These are phyloP conservation scores for Epistrophe grossulariae DNA, from an alignment of 2,888 invertebrate species.

Conservation along the genomic window DNA sequence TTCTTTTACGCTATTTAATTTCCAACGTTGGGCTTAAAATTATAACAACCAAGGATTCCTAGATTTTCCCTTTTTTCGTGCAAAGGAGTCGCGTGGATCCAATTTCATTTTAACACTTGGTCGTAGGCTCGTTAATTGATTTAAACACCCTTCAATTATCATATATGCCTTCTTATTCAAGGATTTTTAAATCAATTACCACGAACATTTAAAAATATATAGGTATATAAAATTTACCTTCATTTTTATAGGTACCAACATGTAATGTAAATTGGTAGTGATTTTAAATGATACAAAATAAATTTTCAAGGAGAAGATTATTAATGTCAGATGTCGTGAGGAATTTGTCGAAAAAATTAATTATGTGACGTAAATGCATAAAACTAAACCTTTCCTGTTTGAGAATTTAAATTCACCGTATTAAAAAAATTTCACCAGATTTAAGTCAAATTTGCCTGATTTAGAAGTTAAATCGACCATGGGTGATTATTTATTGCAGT, in stretches of 20 bases:
- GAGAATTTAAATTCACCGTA: too few relatives aligned
- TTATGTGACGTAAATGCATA: too few relatives aligned
- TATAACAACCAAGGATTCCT: not conserved
- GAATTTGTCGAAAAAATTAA: too few relatives aligned
- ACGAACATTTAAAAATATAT: not conserved
- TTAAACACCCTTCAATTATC: slow-evolving; percentile 16
- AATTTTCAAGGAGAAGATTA: not conserved
- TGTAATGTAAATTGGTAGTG: not conserved
- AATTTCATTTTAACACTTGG: slow-evolving; percentile 8
- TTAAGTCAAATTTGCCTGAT: too few relatives aligned
- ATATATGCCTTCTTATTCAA: not conserved
- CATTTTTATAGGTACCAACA: not conserved
- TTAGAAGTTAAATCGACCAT: too few relatives aligned
- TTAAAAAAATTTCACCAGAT: too few relatives aligned
- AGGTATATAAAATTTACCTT: too few relatives aligned
- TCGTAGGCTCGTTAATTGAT: slow-evolving; percentile 4
- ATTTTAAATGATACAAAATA: not conserved
- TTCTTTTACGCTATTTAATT: not conserved
- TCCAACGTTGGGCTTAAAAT: not conserved
- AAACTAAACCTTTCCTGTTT: too few relatives aligned
- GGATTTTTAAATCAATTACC: slow-evolving; percentile 2
- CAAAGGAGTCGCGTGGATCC: not conserved
- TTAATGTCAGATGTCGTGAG: not conserved
- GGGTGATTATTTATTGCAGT: not conserved
- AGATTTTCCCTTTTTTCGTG: not conserved